Evolutionary conservation across 2,113 vertebrate species (phyloP).

Genomic region (Phyllostomus hastatus): DNA sequence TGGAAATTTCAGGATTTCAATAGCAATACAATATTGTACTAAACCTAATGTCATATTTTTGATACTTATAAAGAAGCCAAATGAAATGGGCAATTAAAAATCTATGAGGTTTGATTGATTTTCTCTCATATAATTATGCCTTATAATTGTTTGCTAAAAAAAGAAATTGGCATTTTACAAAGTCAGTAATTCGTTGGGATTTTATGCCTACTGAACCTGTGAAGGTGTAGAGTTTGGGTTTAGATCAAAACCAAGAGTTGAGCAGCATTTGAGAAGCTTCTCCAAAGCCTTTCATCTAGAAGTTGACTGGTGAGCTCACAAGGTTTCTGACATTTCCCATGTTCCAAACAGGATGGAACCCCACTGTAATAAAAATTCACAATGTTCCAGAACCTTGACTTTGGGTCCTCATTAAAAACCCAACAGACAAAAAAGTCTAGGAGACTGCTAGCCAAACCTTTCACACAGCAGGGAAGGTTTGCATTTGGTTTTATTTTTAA

Average conservation of each 20-base stretch:
- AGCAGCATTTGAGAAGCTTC: conserved; percentile 50
- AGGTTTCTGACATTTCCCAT: conserved; percentile 68
- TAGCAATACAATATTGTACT: not conserved
- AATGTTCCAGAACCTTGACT: conserved; percentile 69
- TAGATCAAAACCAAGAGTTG: conserved; percentile 52
- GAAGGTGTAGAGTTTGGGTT: conserved; percentile 33
- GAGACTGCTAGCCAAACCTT: conserved; percentile 63
- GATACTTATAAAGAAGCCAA: conserved; percentile 50
- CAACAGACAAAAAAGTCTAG: conserved; percentile 66
- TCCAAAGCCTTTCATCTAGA: conserved; percentile 67
- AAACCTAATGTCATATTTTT: conserved; percentile 42
- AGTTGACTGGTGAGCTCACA: conserved; percentile 35
- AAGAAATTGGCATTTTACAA: conserved; percentile 57
- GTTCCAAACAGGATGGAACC: conserved; percentile 66
- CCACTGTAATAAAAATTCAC: conserved; percentile 72
- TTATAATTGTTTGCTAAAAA: conserved; percentile 64
- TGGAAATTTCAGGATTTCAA: not conserved
- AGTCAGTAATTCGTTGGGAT: conserved; percentile 48
- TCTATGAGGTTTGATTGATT: conserved; percentile 60
- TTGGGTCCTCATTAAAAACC: conserved; percentile 74
- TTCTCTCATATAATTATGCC: conserved; percentile 60
- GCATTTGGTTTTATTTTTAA: conserved; percentile 71
- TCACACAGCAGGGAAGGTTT: conserved; percentile 63
- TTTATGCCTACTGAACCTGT: conserved; percentile 53
- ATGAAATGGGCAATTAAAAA: conserved; percentile 66